A percentile compares a stretch with the other conserved stretches of the same genome.
Conservation (phyloP, 2,888 invertebrate genomes). For the Troides helena region DNA sequence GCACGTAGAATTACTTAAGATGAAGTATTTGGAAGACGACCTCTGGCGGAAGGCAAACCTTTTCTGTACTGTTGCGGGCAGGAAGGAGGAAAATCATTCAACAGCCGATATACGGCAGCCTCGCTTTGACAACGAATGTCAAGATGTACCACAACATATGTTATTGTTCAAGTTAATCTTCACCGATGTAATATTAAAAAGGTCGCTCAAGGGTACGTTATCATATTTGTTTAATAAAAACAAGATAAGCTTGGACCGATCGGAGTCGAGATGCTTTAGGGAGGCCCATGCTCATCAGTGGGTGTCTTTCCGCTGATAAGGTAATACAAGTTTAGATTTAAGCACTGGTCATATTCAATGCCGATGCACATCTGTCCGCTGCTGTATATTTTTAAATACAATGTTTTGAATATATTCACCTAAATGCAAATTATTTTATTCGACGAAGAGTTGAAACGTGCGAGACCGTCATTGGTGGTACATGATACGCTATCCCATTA, state of each 20-base stretch:
- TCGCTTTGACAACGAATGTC: constrained; percentile 59
- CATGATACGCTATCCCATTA: too few relatives aligned
- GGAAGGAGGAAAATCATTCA: constrained; percentile 70
- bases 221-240: background rate
- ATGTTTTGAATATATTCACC: too few relatives aligned
- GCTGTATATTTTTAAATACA: too few relatives aligned
- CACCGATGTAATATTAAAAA: background rate
- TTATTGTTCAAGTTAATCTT: constrained; percentile 13
- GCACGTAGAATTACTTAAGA: constrained; percentile 41
- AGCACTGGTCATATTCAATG: too few relatives aligned
- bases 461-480: too few relatives aligned
- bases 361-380: too few relatives aligned
- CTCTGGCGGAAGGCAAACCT: constrained; percentile 66
- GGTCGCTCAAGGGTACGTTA: background rate
- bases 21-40: constrained; percentile 44
- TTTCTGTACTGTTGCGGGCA: constrained; percentile 57
- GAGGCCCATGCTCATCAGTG: too few relatives aligned
- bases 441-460: too few relatives aligned
- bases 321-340: too few relatives aligned
- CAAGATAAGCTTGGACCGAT: background rate
- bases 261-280: too few relatives aligned
- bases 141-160: constrained; percentile 36
- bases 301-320: too few relatives aligned
- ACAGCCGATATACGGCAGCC: constrained; percentile 58
- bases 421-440: too few relatives aligned